These are phyloP conservation scores for Xenops minutus DNA, from an alignment of 2,797 vertebrate genomes.

Conservation along the genomic window DNA sequence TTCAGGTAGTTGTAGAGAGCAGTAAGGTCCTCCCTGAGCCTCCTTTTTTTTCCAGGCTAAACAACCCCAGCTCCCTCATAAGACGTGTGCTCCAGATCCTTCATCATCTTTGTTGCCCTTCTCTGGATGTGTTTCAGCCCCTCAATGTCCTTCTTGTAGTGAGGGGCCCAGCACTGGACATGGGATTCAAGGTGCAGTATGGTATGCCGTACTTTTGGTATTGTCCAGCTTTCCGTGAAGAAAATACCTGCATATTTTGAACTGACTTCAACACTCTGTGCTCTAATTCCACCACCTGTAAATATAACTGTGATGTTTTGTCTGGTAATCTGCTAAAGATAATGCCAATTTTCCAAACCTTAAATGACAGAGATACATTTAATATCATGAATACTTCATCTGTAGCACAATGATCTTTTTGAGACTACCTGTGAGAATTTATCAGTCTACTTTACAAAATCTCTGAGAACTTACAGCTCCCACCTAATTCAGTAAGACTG, in stretches of 20 bases:
- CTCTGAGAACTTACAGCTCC: background rate
- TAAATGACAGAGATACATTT: background rate
- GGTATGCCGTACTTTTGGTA: background rate
- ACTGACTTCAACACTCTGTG: background rate
- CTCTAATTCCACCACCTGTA: background rate
- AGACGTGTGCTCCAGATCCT: background rate
- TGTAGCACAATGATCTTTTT: background rate
- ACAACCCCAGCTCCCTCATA: background rate
- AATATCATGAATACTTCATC: background rate
- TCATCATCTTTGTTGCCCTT: background rate
- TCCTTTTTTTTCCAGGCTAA: background rate
- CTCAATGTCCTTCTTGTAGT: background rate
- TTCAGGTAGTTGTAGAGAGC: background rate
- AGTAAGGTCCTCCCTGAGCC: background rate
- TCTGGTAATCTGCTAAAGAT: background rate
- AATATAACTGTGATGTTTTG: background rate
- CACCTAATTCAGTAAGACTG: background rate
- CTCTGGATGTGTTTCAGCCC: rapidly evolving
- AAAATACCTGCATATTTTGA: background rate
- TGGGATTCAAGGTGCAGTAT: background rate
- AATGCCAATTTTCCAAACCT: background rate
- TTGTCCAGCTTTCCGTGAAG: background rate
- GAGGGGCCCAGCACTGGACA: background rate
- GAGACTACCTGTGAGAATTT: background rate
- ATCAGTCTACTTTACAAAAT: background rate